Evolutionary conservation across 1,140 invertebrate genomes (phyloP), one percentile per base, ranked within the genome.

Genomic region (Lepidurus couesii): DNA sequence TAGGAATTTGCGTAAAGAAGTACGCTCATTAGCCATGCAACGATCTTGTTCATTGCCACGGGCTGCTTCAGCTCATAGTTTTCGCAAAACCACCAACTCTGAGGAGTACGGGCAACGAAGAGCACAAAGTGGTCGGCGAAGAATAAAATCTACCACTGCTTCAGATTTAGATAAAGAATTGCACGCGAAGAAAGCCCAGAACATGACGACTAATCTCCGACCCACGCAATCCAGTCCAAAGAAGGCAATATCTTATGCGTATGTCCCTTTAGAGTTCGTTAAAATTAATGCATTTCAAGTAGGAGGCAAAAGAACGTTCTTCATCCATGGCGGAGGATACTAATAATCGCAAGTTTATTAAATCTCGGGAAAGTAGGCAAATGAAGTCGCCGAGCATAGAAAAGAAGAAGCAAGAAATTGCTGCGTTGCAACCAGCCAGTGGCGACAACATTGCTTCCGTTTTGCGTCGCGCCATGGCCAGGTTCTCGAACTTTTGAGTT

Each of bases 371-470:
- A 24, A 5, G 43, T 13, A 77, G 42, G 16, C 43, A 77, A 77
- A n/a, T 43, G 10, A 26, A 42, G 13, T 26, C 11, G 5, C 75
- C 75, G 0, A 75, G 0, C 5, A 44, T 10, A 13, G 75, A 44
- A 16, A 42, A 42, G 34, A 75, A 16, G 21, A 77, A 44, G 47
- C 24, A 21, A 42, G 47, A 42, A 11, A 44, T 34, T 44, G 74
- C 78, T 21, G 44, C 44, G 9, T 45, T 79, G 42, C 78, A 79
- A 24, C 78, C 78, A 1, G 78, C 78, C 4, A 79, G 78, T 79
- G 78, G 78, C 0, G 78, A 79, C n/a, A 79, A 79, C 42, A 79
- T 75, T 44, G 78, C 78, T 47, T 79, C 78, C 2, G 78, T 79
- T 43, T 75, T 79, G 13, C 73, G 78, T 24, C 73, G 74, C 47